Evolutionary conservation across 2,888 invertebrate genomes (phyloP).

Genomic region (Xanthorhoe designata): DNA sequence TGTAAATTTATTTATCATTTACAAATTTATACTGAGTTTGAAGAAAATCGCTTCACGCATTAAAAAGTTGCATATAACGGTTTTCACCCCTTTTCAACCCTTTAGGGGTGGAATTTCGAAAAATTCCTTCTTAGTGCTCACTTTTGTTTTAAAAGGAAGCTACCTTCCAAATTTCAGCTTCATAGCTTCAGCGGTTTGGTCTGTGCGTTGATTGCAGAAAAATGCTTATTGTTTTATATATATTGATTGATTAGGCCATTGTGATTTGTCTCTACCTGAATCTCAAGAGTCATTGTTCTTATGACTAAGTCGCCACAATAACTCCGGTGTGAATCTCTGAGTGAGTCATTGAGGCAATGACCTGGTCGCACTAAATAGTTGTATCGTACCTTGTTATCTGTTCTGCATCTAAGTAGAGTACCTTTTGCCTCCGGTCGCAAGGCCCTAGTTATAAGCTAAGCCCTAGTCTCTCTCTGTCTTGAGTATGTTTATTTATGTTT

Average conservation of each 20-base stretch:
- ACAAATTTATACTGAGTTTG: too few species aligned
- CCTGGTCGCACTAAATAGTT: constrained; percentile 52
- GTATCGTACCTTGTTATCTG: constrained; percentile 41
- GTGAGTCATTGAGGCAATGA: constrained; percentile 49
- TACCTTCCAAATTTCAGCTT: too few species aligned
- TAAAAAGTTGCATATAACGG: too few species aligned
- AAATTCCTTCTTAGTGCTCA: too few species aligned
- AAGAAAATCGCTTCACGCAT: too few species aligned
- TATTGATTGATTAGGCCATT: constrained; percentile 1
- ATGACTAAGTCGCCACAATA: constrained; percentile 47
- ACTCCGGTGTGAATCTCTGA: constrained; percentile 38
- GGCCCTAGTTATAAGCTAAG: background rate
- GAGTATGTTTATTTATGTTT: constrained; percentile 27
- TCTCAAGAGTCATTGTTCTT: constrained; percentile 48
- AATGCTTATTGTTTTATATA: too few species aligned
- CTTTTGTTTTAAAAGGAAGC: too few species aligned
- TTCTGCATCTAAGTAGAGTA: constrained; percentile 45
- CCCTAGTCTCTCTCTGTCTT: background rate
- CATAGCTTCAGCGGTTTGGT: too few species aligned
- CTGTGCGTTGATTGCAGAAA: too few species aligned
- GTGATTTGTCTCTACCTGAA: constrained; percentile 45
- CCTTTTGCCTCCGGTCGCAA: background rate
- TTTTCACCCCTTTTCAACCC: too few species aligned
- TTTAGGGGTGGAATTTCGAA: too few species aligned
- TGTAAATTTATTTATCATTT: too few species aligned